These are phyloP conservation scores for Laticauda colubrina DNA, from an alignment of 2,113 vertebrate species.

Conservation along the genomic window DNA sequence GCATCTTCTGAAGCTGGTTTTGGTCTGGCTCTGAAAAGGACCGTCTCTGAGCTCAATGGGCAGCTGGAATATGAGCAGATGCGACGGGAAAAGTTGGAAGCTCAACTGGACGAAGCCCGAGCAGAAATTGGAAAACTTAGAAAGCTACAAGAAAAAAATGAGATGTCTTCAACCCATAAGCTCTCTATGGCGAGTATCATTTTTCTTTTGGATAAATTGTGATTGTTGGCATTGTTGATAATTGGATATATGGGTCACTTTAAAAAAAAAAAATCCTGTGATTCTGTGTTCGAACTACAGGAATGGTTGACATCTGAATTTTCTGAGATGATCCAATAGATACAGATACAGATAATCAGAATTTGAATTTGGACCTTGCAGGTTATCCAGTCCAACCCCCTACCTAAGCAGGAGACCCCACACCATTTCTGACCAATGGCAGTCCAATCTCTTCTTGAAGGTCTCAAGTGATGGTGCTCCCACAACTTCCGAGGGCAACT, in stretches of 20 bases:
- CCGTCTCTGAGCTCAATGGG: conserved; percentile 65
- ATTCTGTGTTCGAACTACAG: background rate
- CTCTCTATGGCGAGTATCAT: conserved; percentile 43
- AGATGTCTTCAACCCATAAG: fast-evolving
- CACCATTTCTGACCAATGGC: too few species aligned
- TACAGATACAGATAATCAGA: too few species aligned
- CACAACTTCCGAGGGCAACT: too few species aligned
- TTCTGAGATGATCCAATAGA: background rate
- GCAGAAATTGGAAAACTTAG: conserved; percentile 67
- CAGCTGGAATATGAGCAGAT: conserved; percentile 74
- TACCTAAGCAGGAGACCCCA: too few species aligned
- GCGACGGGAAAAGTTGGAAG: conserved; percentile 76
- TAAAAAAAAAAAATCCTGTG: background rate
- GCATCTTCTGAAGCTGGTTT: background rate
- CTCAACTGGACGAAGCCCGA: conserved; percentile 70
- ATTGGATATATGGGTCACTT: background rate
- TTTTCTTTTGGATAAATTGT: background rate
- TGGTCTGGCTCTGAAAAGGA: conserved; percentile 54
- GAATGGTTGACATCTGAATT: background rate
- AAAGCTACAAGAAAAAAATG: conserved; percentile 44
- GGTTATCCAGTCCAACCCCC: too few species aligned
- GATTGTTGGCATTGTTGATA: background rate
- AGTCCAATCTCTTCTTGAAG: too few species aligned
- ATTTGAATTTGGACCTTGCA: too few species aligned
- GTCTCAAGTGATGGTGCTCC: too few species aligned